Evolutionary conservation across 1,140 invertebrate genomes (phyloP), one percentile per base, ranked within the genome.

Genomic region (Sitophilus oryzae): DNA sequence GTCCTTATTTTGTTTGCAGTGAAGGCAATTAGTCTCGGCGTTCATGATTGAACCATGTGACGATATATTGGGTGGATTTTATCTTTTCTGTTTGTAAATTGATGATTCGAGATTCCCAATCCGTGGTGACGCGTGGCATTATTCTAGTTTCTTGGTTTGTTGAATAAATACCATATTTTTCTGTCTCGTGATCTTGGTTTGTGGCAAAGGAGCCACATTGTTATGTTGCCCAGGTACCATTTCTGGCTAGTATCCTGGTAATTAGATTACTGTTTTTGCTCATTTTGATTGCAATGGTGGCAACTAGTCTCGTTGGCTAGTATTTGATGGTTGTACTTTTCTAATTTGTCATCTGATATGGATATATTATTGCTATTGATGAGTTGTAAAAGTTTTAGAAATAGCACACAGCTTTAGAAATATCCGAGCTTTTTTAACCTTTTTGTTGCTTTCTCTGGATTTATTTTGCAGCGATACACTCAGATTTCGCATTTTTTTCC

Each of bases 151-250:
- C 35, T 56, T 61, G 10, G 62, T 80, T 64, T 85, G 84, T 52
- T 86, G 80, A 64, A 87, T 86, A 51, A 88, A 83, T 6, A 88
- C 75, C 68, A 88, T 88, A 68, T 87, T 88, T 61, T 82, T 82
- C 60, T 87, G 79, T 53, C 84, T 79, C 8, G 85, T 88, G 3
- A 88, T 83, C 68, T 84, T 86, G 1, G 86, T 85, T 21, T 80
- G 79, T 0, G 80, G 78, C 0, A 75, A 75, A 10, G 76, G 78
- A 19, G 79, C 77, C 9, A 60, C 60, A 57, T 63, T 79, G 77
- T 76, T 82, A 66, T 78, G 75, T 67, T 73, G 83, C 64, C 57
- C 62, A 6, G 63, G 66, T 74, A 77, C 45, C 77, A 66, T 65
- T 80, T 82, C 69, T 30, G 63, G 64, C 54, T 11, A 65, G 66